Conservation (phyloP, 2,888 invertebrate species). For the Dryobotodes eremita region DNA sequence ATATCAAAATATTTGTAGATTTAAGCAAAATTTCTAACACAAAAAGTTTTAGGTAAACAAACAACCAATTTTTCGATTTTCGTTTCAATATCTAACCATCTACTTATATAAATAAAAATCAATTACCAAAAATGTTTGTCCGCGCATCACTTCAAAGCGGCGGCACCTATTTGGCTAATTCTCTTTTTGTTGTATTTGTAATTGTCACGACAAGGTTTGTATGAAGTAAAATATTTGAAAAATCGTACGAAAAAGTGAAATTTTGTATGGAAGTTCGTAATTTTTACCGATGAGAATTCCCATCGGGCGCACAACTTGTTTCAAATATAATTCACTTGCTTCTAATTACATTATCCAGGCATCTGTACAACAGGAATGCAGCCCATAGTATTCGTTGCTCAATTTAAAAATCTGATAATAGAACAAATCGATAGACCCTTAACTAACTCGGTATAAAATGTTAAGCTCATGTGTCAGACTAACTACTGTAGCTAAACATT, state of each 20-base stretch:
- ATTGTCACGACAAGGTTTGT: too few species aligned
- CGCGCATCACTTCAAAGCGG: too few species aligned
- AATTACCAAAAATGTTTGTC: too few species aligned
- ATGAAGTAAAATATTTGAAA: too few species aligned
- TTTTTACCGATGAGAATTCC: too few species aligned
- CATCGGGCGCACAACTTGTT: background rate
- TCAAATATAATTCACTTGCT: conserved; percentile 8
- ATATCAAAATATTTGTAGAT: conserved; percentile 15
- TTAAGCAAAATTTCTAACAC: conserved; percentile 4
- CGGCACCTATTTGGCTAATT: too few species aligned
- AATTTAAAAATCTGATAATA: conserved; percentile 80
- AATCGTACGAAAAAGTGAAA: too few species aligned
- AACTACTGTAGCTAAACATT: conserved; percentile 79
- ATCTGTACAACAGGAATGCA: conserved; percentile 72
- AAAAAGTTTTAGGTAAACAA: background rate
- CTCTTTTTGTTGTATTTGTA: too few species aligned
- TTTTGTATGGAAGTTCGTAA: too few species aligned
- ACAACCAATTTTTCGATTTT: background rate
- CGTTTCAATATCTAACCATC: conserved; percentile 1
- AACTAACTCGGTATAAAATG: conserved; percentile 81
- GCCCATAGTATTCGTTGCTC: conserved; percentile 81
- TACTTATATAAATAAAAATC: too few species aligned
- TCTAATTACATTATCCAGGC: conserved; percentile 2
- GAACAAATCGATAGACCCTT: conserved; percentile 78
- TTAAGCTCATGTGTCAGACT: conserved; percentile 84